Evolutionary conservation across 2,888 invertebrate genomes (phyloP), one percentile per base, ranked within the genome.

Genomic region (Pollenia griseotomentosa): DNA sequence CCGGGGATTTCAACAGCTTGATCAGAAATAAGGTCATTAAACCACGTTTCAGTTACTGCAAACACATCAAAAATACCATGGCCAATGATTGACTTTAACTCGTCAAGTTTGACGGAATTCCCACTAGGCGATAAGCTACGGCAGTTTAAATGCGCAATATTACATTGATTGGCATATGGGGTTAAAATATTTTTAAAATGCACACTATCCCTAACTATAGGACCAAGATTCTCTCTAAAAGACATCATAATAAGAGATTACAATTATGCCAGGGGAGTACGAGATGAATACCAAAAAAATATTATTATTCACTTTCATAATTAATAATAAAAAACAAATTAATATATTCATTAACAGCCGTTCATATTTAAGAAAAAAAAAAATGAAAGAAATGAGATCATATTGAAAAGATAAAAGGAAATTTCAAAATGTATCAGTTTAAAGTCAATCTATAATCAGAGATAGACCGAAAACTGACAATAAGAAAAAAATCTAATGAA

Each of bases 21-120:
- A 42, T 65, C 42, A 6, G 16, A 42, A n/a, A 65, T 44, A 16
- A n/a, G 5, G 16, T 65, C 9, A 44, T 42, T 44, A 9, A 65
- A n/a, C 63, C 63, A 65, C 5, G 63, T 65, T 65, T 65, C 63
- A 3, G 44, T 42, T n/a, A 44, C 6, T 16, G 44, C 63, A 40
- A 65, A 44, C 42, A 65, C n/a, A 42, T 65, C 63, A 9, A 65
- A 65, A 8, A 65, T 1, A 10, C n/a, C 11, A 10, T 6, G 0
- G n/a, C 42, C 44, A 2, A 63, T 14, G 9, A 63, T n/a, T 6
- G 42, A 63, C n/a, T n/a, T 42, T n/a, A 46, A 7, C 9, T 65
- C 63, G n/a, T 44, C 63, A 5, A 65, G 2, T 44, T 65, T 65
- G 14, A 65, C 40, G 3, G 63, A 65, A 65, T 65, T 42, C 0